A percentile compares a stretch with the other conserved stretches of the same genome.
Conservation (phyloP, 2,797 vertebrate species). For the Thunnus albacares region DNA sequence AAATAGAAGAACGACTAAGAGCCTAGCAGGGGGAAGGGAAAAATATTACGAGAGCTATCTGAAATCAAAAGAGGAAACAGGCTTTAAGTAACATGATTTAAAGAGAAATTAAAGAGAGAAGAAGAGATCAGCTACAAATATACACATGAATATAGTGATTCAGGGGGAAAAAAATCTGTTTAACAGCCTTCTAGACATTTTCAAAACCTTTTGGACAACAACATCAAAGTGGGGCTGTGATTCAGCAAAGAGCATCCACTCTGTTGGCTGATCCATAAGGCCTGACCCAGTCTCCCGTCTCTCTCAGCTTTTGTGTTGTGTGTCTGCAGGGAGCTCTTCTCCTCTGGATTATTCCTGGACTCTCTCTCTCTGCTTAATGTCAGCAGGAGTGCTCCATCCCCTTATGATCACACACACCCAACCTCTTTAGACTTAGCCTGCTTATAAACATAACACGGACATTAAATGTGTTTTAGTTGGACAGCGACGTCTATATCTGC, state of each 20-base stretch:
- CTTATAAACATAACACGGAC: constrained; percentile 65
- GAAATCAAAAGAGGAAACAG: constrained; percentile 33
- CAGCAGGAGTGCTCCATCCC: constrained; percentile 35
- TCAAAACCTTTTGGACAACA: constrained; percentile 3
- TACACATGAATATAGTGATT: background rate
- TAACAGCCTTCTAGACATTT: background rate
- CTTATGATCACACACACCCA: constrained; percentile 55
- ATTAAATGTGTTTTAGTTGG: constrained; percentile 29
- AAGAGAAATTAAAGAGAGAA: constrained; percentile 9
- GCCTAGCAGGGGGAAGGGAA: background rate
- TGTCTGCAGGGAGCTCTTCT: constrained; percentile 53
- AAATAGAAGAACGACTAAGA: background rate
- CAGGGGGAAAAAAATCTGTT: background rate
- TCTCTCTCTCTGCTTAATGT: constrained; percentile 54
- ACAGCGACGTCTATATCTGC: background rate
- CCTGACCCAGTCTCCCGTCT: constrained; percentile 27
- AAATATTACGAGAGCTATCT: background rate
- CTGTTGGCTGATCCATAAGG: constrained; percentile 21
- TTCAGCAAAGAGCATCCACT: constrained; percentile 46
- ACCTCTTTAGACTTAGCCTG: constrained; percentile 44
- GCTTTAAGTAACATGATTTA: background rate
- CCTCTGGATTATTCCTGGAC: constrained; percentile 50
- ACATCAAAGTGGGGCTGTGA: constrained; percentile 45
- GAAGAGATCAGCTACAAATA: background rate
- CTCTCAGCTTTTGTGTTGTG: constrained; percentile 38